These are phyloP conservation scores for Patella caerulea DNA, from an alignment of 2,888 invertebrate genomes.

Conservation along the genomic window DNA sequence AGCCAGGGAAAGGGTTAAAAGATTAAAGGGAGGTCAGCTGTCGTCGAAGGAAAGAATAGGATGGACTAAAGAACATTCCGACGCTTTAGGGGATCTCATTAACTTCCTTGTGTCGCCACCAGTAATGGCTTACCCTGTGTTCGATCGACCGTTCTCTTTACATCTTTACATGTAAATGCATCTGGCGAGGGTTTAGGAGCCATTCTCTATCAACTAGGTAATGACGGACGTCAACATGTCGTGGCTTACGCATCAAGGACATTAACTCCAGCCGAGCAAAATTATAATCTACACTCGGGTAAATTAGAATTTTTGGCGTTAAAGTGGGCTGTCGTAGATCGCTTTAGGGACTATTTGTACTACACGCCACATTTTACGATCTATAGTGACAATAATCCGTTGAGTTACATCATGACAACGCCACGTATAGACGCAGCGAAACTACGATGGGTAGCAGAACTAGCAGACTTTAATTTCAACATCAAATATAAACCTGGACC, in stretches of 20 bases:
- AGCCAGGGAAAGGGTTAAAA: background rate
- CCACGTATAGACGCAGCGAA: background rate
- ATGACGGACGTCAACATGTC: background rate
- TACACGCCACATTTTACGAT: slow-evolving; percentile 7
- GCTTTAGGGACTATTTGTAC: slow-evolving; percentile 18
- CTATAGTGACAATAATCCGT: background rate
- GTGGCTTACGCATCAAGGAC: slow-evolving; percentile 10
- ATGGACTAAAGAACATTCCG: background rate
- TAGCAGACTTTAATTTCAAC: background rate
- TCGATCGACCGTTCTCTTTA: background rate
- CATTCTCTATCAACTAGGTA: slow-evolving; percentile 14
- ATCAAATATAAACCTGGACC: slow-evolving; percentile 20
- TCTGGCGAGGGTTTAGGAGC: slow-evolving; percentile 11
- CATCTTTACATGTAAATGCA: slow-evolving; percentile 14
- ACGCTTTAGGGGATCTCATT: background rate
- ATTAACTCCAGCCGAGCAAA: slow-evolving; percentile 11
- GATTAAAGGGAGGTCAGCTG: background rate
- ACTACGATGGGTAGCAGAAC: background rate
- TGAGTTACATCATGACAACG: background rate
- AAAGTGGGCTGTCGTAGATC: slow-evolving; percentile 8
- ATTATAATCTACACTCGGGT: slow-evolving; percentile 15
- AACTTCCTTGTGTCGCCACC: background rate
- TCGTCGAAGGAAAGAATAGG: background rate
- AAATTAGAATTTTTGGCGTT: background rate
- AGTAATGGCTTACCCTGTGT: slow-evolving; percentile 13